Base-by-base conservation (phyloP, 1,140 invertebrate species). In the Apis cerana region DNA sequence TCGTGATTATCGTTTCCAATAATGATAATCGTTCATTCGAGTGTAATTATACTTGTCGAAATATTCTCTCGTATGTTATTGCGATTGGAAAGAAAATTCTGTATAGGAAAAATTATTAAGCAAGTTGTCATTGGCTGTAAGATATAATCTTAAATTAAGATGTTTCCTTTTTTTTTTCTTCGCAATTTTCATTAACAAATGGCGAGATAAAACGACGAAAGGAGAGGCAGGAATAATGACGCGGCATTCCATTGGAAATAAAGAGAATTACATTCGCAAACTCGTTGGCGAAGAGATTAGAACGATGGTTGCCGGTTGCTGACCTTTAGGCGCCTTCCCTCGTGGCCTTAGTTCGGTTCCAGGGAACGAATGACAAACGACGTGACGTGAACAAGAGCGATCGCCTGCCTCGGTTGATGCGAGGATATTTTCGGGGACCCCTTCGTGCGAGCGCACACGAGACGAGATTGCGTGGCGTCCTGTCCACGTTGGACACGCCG, bases 331-430 rank as follows among this genome's bases (percentile, higher is more conserved):
- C 76, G 75, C 21, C 52, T 50, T 23, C 21, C 58, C 19, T 19
- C 50, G 83, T 70, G 78, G 69, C 64, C 78, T 61, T 33, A 33
- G 2, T 33, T 33, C 85, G 75, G 80, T 84, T 86, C 85, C 50
- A 27, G 70, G 58, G 83, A 88, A 83, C 75, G 85, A 88, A 84
- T 82, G 83, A 88, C 83, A 82, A 88, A 88, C 80, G 83, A 85
- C 50, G 80, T 71, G 83, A 88, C 75, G 76, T 77, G 86, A 85
- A 77, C 86, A 88, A 88, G 87, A 88, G 71, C 80, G 86, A 88
- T 88, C 80, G 84, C 61, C 79, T 82, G 56, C 48, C 62, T 70
- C 48, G 84, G 33, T 70, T 65, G 75, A 82, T 82, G 83, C 78
- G n/a, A 61, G 71, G 74, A 64, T 88, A 88, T 88, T 88, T 88